Base-by-base conservation (phyloP, 1,140 invertebrate genomes). In the Hypsibius dujardini region DNA sequence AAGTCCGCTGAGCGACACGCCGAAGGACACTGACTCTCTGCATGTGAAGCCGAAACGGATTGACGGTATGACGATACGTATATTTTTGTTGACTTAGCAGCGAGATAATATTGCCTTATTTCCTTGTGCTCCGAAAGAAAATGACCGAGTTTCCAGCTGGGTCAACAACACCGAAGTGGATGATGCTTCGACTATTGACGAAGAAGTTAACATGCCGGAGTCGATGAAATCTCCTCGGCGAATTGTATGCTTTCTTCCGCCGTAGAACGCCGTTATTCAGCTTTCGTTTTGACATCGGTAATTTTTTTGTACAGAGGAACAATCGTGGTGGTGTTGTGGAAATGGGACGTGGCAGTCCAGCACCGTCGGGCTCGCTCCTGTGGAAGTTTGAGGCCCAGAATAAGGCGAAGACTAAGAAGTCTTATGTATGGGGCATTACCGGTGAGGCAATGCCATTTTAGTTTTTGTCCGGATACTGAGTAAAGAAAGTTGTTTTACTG, bases 311-410 rank as follows among this genome's bases (percentile, higher is more conserved):
- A 56, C 50, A 56, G n/a, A 56, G n/a, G 50, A 56, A 28, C 28
- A 28, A 28, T 28, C 28, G 28, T 28, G 28, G 28, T 28, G 28
- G 28, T 28, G 28, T 28, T 28, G 46, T 60, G 40, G 70, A 46
- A 75, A 12, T 69, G n/a, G 70, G 14, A 67, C 70, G 15, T 56
- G 74, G 40, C 72, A 75, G 46, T 70, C 47, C 71, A 56, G 47
- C 45, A 12, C 59, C 47, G 40, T 28, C 12, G 74, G 72, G 15
- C 59, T 47, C 60, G n/a, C 46, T 12, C 67, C 74, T 71, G 47
- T 69, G 40, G 74, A 75, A 47, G 74, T 75, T 45, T 72, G 75
- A 76, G 75, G 76, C 12, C 74, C 75, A 28, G 75, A 76, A 46
- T 47, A 74, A 28, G 73, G 75, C 42, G 73, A 71, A 47, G 74